Evolutionary conservation across 2,113 vertebrate genomes (phyloP).

Genomic region (Tachysurus fulvidraco): DNA sequence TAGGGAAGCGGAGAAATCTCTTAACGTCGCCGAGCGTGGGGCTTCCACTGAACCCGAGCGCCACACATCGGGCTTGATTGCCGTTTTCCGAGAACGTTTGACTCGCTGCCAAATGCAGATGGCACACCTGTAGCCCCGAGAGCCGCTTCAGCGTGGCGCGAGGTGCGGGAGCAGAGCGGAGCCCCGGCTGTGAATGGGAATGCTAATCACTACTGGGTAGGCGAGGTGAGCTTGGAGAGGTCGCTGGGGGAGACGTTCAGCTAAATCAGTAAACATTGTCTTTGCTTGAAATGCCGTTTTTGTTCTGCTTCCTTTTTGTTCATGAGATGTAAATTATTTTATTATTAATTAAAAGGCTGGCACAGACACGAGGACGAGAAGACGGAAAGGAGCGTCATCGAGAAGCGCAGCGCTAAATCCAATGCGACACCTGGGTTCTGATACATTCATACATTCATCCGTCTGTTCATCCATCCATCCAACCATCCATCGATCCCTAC

Average conservation of each 20-base stretch:
- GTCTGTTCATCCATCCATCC: no score
- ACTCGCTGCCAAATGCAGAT: constrained; percentile 49
- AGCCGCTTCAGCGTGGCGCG: constrained; percentile 30
- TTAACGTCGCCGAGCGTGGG: background rate
- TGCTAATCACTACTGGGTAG: constrained; percentile 49
- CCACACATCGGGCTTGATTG: constrained; percentile 27
- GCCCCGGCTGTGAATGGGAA: constrained; percentile 37
- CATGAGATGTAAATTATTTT: background rate
- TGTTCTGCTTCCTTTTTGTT: constrained; percentile 22
- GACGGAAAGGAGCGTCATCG: background rate
- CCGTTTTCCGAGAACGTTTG: constrained; percentile 19
- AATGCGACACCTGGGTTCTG: background rate
- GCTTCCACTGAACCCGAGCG: background rate
- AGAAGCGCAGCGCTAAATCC: constrained; percentile 23
- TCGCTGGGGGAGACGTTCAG: constrained; percentile 2
- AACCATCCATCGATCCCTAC: no score
- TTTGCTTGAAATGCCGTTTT: constrained; percentile 17
- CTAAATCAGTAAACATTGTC: constrained; percentile 37
- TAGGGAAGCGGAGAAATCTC: background rate
- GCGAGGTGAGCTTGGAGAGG: background rate
- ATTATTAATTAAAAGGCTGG: background rate
- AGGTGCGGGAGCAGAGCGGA: constrained; percentile 22
- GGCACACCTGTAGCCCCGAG: constrained; percentile 54
- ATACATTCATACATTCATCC: no score
- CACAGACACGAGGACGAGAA: background rate